Conservation (phyloP, 2,888 invertebrate species). For the Drosophila dives region DNA sequence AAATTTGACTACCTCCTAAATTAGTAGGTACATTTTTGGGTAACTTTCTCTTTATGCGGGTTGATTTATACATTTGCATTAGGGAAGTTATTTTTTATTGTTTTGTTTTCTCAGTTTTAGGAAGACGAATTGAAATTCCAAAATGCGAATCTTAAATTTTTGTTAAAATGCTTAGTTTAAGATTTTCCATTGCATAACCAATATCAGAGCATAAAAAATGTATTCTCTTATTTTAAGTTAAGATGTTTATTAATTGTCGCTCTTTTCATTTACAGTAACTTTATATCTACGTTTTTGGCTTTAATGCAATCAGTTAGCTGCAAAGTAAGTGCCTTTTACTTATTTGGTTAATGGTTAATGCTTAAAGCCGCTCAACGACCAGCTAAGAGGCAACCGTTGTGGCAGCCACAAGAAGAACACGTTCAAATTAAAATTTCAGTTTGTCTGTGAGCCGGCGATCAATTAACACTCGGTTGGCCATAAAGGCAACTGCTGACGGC, state of each 20-base stretch:
- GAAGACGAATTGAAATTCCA: too few species aligned
- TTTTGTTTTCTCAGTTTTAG: too few species aligned
- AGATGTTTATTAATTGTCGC: not conserved
- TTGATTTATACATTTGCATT: not conserved
- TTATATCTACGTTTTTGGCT: not conserved
- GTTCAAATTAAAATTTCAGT: slow-evolving; percentile 53
- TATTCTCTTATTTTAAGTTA: not conserved
- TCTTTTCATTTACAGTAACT: not conserved
- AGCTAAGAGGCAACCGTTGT: not conserved
- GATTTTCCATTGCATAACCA: not conserved
- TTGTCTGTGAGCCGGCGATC: slow-evolving; percentile 45
- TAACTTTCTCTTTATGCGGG: not conserved
- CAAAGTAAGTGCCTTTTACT: slow-evolving; percentile 7
- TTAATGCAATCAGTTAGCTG: slow-evolving; percentile 1
- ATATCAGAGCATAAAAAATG: not conserved
- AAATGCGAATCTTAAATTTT: not conserved
- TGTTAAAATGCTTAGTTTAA: not conserved
- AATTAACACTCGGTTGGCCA: slow-evolving; percentile 56
- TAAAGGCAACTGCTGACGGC: slow-evolving; percentile 1
- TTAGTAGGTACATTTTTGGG: not conserved
- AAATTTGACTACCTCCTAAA: not conserved
- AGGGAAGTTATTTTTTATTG: not conserved
- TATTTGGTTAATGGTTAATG: not conserved
- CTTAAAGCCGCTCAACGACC: not conserved
- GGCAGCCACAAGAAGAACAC: slow-evolving; percentile 9